Evolutionary conservation across 2,888 invertebrate species (phyloP).

Genomic region (Phortica magna): DNA sequence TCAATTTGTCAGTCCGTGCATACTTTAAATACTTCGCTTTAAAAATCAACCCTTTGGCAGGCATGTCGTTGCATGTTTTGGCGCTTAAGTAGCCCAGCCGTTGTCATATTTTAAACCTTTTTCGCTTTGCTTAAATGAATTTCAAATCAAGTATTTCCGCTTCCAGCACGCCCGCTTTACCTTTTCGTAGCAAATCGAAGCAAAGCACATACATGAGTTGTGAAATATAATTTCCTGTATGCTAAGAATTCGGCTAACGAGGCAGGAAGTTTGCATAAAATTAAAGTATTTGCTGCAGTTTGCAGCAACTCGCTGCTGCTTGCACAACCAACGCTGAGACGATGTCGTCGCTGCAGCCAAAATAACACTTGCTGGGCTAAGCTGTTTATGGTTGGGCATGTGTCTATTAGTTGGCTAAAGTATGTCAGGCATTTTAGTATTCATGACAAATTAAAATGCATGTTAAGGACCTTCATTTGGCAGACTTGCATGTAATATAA

Average conservation of each 20-base stretch:
- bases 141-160: conserved; percentile 9
- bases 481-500: not conserved
- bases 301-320: not conserved
- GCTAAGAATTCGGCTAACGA: conserved; percentile 38
- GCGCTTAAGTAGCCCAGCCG: conserved; percentile 18
- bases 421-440: conserved; percentile 12
- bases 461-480: not conserved
- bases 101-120: not conserved
- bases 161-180: not conserved
- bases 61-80: conserved; percentile 25
- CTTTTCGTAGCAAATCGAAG: not conserved
- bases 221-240: conserved; percentile 55
- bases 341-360: not conserved
- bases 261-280: conserved; percentile 45
- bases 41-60: conserved; percentile 21
- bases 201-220: conserved; percentile 9
- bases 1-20: not conserved
- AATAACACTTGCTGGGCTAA: not conserved
- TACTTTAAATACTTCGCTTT: conserved; percentile 3
- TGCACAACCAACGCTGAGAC: not conserved
- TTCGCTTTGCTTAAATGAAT: conserved; percentile 7
- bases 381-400: not conserved
- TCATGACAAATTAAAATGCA: conserved; percentile 33
- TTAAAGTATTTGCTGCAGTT: conserved; percentile 37
- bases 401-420: not conserved